Evolutionary conservation across 2,888 invertebrate species (phyloP).

Genomic region (Agriopis leucophaearia): DNA sequence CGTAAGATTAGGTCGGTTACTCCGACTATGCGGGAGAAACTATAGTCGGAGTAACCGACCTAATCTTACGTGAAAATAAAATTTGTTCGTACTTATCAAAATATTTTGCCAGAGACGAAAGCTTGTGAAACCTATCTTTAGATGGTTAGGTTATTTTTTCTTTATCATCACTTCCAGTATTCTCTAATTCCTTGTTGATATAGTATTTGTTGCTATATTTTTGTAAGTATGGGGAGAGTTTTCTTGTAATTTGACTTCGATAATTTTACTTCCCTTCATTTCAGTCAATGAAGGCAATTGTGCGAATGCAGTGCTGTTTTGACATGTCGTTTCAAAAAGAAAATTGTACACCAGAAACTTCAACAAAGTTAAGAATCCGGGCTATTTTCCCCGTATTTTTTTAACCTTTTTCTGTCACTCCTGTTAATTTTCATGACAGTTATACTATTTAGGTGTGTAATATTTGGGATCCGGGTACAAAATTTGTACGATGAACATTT

Average conservation of each 20-base stretch:
- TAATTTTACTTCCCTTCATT: conserved; percentile 65
- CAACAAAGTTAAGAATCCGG: not conserved
- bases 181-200: conserved; percentile 36
- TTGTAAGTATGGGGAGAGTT: conserved; percentile 55
- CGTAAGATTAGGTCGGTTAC: too few species aligned
- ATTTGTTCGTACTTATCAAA: not conserved
- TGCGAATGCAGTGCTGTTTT: conserved; percentile 66
- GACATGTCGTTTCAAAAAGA: conserved; percentile 61
- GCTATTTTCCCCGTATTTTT: too few species aligned
- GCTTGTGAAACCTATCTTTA: too few species aligned
- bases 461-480: too few species aligned
- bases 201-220: conserved; percentile 61
- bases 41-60: too few species aligned
- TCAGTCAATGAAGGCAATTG: conserved; percentile 73
- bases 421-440: too few species aligned
- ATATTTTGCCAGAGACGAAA: not conserved
- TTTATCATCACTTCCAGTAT: conserved; percentile 54
- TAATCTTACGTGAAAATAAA: too few species aligned
- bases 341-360: not conserved
- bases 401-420: not conserved
- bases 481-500: too few species aligned
- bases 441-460: too few species aligned
- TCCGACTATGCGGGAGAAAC: too few species aligned
- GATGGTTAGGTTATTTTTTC: too few species aligned
- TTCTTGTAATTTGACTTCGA: conserved; percentile 72